Conservation (phyloP, 2,888 invertebrate species). For the Diplolepis rosae region DNA sequence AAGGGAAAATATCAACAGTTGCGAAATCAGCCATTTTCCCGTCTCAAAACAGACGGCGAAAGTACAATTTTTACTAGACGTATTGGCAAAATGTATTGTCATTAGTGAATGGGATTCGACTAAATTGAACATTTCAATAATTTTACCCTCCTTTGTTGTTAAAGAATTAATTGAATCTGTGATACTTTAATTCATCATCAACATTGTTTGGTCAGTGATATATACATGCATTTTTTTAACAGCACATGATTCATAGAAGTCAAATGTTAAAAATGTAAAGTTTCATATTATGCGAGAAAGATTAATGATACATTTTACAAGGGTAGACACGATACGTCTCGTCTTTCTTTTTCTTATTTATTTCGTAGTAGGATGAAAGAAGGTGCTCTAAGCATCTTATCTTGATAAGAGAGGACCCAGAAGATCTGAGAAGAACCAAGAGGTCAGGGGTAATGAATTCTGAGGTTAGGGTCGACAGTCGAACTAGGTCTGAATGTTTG, state of each 20-base stretch:
- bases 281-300: background rate
- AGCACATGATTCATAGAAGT: background rate
- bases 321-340: background rate
- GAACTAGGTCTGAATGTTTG: constrained; percentile 36
- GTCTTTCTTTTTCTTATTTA: background rate
- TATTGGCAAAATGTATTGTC: no score
- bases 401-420: constrained; percentile 7
- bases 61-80: no score
- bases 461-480: constrained; percentile 32
- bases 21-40: no score
- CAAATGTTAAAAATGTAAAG: background rate
- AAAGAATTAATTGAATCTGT: no score
- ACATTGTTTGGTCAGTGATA: no score
- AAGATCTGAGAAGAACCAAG: constrained; percentile 16
- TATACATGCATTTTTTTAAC: no score
- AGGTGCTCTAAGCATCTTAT: constrained; percentile 7
- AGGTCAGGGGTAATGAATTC: constrained; percentile 39
- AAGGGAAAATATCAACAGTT: no score
- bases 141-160: no score
- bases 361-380: background rate
- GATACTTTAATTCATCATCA: no score
- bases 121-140: no score
- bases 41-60: no score
- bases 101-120: no score
- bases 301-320: background rate